Evolutionary conservation across 37 sponge, comb jelly and placozoan genomes (phyloP).

Genomic region (Petrosia ficiformis): DNA sequence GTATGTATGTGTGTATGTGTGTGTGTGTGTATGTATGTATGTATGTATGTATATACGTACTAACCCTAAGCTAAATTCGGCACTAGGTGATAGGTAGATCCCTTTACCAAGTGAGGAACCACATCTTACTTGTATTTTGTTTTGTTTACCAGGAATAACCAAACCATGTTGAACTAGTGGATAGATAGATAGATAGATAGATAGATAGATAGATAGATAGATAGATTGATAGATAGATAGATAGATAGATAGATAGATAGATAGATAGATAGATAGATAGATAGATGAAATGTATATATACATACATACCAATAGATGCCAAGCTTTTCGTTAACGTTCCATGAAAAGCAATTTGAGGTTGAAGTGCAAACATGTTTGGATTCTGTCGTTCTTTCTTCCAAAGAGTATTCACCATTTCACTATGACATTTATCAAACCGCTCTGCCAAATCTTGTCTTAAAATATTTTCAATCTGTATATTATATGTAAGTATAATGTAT

Average conservation of each 20-base stretch:
- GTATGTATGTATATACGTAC: not conserved
- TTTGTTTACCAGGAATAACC: conserved; percentile 31
- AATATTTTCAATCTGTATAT: conserved; percentile 53
- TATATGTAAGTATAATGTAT: not conserved
- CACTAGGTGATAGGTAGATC: conserved; percentile 45
- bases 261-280: no score
- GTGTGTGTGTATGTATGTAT: not conserved
- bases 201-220: no score
- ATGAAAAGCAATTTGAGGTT: conserved; percentile 45
- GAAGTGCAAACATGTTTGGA: conserved; percentile 19
- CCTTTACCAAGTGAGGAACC: conserved; percentile 47
- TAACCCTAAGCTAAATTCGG: conserved; percentile 39
- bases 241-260: no score
- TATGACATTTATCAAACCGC: conserved; percentile 10
- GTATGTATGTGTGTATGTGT: not conserved
- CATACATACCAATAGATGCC: conserved; percentile 42
- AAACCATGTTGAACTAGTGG: conserved; percentile 34
- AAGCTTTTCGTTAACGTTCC: conserved; percentile 31
- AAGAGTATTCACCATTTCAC: not conserved
- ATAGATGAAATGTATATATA: no score
- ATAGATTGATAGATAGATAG: no score
- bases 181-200: no score
- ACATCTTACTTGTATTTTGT: conserved; percentile 26
- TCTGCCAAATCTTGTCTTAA: conserved; percentile 34
- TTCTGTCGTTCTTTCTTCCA: conserved; percentile 17